Evolutionary conservation across 2,797 vertebrate genomes (phyloP), one percentile per base, ranked within the genome.

Genomic region (Sebastes variabilis): DNA sequence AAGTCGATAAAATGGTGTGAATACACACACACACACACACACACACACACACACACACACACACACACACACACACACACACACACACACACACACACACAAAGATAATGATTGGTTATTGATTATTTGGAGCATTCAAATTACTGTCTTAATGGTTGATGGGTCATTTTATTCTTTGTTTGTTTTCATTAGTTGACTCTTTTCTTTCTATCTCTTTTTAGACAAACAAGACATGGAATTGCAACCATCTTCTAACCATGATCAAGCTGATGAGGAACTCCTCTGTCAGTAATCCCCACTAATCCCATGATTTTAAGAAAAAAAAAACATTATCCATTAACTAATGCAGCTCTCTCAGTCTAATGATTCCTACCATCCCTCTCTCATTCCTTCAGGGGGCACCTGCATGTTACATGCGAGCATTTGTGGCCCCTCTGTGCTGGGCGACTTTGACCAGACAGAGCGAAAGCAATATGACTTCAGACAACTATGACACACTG

Each of bases 361-460:
- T 79, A 20, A 77, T 67, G 13, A 46, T 38, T 32, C 60, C 14
- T 56, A 6, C 2, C 25, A 4, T 74, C 20, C 30, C 18, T 49
- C 4, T 77, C 29, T 76, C 4, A 18, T 34, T 49, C 13, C 8
- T n/a, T 16, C 81, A 96, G 95, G 83, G 75, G 1, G 54, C 67
- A 1, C 64, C 46, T 59, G 49, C 34, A 3, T 96, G 96, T 77
- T 95, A 93, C 75, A 64, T 93, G 42, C 64, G 25, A 24, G 93
- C 95, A 1, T 90, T 92, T 34, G 1, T 93, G 14, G 92, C 92
- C 7, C 88, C 93, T 34, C 24, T 92, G 54, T 88, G 90, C 77
- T 95, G 93, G 92, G 11, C 2, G 0, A 11, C 20, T 42, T 20
- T 92, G 66, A 82, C n/a, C 11, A 66, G 29, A 24, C 74, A 85